Evolutionary conservation across 2,113 vertebrate genomes (phyloP).

Genomic region (Corythoichthys haematopterus): DNA sequence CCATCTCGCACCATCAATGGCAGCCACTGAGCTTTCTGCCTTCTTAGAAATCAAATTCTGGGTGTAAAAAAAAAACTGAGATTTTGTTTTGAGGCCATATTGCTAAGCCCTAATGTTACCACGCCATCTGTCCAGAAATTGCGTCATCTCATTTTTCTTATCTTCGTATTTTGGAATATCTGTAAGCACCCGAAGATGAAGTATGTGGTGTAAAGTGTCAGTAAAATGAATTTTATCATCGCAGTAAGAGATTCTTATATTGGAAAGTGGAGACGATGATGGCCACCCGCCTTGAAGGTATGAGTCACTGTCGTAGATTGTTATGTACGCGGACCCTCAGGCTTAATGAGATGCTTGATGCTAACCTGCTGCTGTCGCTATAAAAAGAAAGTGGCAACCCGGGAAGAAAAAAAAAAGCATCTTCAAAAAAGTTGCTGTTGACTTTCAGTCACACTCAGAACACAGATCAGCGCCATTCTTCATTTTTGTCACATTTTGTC

Average conservation of each 20-base stretch:
- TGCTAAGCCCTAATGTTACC: too few species aligned
- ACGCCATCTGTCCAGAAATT: too few species aligned
- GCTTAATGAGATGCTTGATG: neutral
- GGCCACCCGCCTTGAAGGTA: neutral
- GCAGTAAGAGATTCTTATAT: neutral
- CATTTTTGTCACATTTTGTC: neutral
- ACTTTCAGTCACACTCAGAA: conserved; percentile 15
- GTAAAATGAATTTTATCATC: neutral
- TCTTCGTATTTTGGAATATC: neutral
- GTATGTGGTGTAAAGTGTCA: neutral
- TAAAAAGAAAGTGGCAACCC: neutral
- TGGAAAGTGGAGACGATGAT: neutral
- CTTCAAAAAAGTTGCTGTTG: neutral
- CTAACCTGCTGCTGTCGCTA: neutral
- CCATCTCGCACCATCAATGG: too few species aligned
- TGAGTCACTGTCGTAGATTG: neutral
- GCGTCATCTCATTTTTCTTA: too few species aligned
- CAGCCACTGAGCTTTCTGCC: too few species aligned
- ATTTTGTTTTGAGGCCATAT: too few species aligned
- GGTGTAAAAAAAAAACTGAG: too few species aligned
- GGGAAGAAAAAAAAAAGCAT: neutral
- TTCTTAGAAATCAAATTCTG: too few species aligned
- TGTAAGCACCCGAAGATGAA: neutral
- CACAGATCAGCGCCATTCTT: neutral
- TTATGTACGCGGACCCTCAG: neutral